Base-by-base conservation (phyloP, 92 coral and sea anemone species). In the Bergia puertoricense region DNA sequence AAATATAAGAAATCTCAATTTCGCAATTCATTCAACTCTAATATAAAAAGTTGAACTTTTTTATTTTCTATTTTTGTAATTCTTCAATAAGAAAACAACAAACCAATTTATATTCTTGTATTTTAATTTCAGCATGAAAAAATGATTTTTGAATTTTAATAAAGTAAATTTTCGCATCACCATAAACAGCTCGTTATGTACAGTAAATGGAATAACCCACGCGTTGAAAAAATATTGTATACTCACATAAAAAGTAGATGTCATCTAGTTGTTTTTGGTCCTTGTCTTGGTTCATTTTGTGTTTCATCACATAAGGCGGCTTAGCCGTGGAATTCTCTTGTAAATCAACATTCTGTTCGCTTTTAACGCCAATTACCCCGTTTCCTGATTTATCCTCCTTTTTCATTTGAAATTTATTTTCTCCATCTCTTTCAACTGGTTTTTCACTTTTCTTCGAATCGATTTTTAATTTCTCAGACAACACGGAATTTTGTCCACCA, bases 241-340 rank as follows among this genome's bases (percentile, higher is more conserved):
- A 84, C 87, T 84, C 67, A 84, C 87, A 69, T 72, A 84, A 84
- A 84, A 84, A 84, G 87, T 84, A 84, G 36, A 84, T 30, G 87
- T 72, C 77, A 37, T 84, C 87, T 42, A 84, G 42, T 6, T 84
- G 78, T 46, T 51, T 84, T 39, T 45, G 78, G 1, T 79, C 82
- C 18, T 51, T 79, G 18, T 84, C 74, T 73, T 71, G 71, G 1
- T 69, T 72, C 87, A 84, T 84, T 84, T 84, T 84, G 36, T 84
- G 87, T 84, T 84, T 84, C 87, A 84, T 41, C 2, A 84, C 87
- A 37, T 84, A 84, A 8, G 87, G 87, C 11, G 87, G 87, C 67
- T 84, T 84, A 45, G 79, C 68, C 67, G 87, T 84, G 23, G 87
- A 71, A 48, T 71, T 46, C 43, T 46, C 87, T 71, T 84, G 43